phyloP scores from a whole-genome alignment of 2,888 invertebrate species.

The Polietes domitor region DNA sequence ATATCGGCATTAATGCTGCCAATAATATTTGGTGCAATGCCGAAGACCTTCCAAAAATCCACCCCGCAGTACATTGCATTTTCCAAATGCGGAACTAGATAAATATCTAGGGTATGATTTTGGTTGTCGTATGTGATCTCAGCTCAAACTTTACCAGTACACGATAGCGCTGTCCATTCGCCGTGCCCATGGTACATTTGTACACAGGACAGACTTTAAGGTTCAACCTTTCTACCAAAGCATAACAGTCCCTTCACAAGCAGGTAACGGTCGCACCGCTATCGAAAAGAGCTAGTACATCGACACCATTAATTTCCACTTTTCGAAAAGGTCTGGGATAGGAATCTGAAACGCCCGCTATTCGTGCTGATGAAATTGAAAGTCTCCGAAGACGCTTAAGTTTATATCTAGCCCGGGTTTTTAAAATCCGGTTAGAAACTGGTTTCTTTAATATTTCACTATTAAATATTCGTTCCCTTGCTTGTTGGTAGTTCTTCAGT shows the following conservation, averaged over 20 bases:
- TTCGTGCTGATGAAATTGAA: not conserved
- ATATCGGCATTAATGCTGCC: not conserved
- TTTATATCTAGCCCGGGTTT: not conserved
- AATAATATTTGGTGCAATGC: slow-evolving; percentile 24
- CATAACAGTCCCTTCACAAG: too few species aligned
- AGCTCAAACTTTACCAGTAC: too few species aligned
- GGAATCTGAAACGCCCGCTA: not conserved
- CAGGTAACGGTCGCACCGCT: slow-evolving; percentile 28
- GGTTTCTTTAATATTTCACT: not conserved
- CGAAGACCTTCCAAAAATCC: slow-evolving; percentile 29
- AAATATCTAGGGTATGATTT: too few species aligned
- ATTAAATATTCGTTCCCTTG: slow-evolving; percentile 16
- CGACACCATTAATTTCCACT: not conserved
- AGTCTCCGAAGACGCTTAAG: not conserved
- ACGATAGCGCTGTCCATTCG: too few species aligned
- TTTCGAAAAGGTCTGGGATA: slow-evolving; percentile 32
- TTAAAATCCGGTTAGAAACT: slow-evolving; percentile 8
- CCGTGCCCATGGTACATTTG: slow-evolving; percentile 14
- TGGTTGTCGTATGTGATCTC: too few species aligned
- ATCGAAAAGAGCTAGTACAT: slow-evolving; percentile 24
- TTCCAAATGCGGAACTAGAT: too few species aligned
- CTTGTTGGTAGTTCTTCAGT: not conserved
- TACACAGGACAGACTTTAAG: not conserved
- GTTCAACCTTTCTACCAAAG: slow-evolving; percentile 16
- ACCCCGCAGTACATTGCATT: too few species aligned